Base-by-base conservation (phyloP, 2,888 invertebrate genomes). In the Capitulum mitella region DNA sequence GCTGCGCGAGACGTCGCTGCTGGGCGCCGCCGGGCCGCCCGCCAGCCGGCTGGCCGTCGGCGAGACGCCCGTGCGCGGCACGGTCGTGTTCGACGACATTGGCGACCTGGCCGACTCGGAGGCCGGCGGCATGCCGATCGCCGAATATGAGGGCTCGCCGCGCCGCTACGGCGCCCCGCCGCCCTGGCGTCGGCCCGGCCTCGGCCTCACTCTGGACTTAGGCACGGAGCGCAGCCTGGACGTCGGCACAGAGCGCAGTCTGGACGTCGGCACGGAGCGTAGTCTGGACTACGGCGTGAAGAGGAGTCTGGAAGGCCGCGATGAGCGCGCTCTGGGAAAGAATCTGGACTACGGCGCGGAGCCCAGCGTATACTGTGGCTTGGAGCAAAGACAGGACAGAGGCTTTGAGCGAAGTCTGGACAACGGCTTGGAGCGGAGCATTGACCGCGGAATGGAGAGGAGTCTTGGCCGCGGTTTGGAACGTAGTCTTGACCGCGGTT, bases 121-220 rank as follows among this genome's bases (percentile, higher is more conserved):
- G 61, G 93, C 93, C 84, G 93, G 93, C 77, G 92, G 90, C 86
- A 87, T 94, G 83, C 95, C 95, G n/a, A 95, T 96, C 83, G 94
- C 95, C 34, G 94, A 95, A 84, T 96, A 96, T 85, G 94, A 95
- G 83, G 95, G 94, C 29, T 95, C 95, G 70, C 95, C 95, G 29
- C 88, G 94, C 82, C 89, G 95, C 82, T 95, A 95, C 85, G 95
- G 94, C 8, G 89, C 91, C 79, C 88, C 90, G 43, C 84, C 83
- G 34, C 79, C 80, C 34, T 80, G 78, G 40, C 81, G 79, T 16
- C 80, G 76, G 48, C 79, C 74, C 19, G 77, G 78, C 32, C 77
- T 78, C 64, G 64, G 34, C 19, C 34, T 32, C 12, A 64, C 34
- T 19, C 64, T 64, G 10, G 64, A 64, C 64, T 14, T 16, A 14